Evolutionary conservation across 2,888 invertebrate genomes (phyloP).

Genomic region (Ochlodes sylvanus): DNA sequence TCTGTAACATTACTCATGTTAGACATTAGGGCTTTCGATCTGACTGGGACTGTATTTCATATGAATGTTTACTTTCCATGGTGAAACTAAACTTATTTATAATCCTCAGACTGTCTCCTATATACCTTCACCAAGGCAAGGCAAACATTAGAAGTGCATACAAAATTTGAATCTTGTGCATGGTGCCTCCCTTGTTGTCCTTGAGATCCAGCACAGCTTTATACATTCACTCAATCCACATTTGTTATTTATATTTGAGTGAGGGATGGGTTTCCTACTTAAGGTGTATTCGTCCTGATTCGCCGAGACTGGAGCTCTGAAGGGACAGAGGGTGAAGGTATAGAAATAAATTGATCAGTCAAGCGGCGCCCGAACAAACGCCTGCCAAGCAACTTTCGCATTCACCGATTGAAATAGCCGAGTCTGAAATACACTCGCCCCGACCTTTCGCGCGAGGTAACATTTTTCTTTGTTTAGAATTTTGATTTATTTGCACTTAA

Average conservation of each 20-base stretch:
- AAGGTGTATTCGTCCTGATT: background rate
- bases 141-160: too few species aligned
- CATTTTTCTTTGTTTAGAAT: background rate
- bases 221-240: too few species aligned
- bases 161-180: too few species aligned
- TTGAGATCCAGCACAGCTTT: too few species aligned
- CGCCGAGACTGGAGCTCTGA: background rate
- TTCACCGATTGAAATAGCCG: background rate
- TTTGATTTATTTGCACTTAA: background rate
- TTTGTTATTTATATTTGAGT: background rate
- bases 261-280: background rate
- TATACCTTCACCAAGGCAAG: too few species aligned
- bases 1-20: too few species aligned
- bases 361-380: background rate
- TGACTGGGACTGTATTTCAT: too few species aligned
- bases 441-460: slow-evolving; percentile 8
- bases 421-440: background rate
- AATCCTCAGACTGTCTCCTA: too few species aligned
- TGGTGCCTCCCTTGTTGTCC: too few species aligned
- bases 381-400: slow-evolving; percentile 14
- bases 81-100: too few species aligned
- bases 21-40: too few species aligned
- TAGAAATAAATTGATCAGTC: background rate
- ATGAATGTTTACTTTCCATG: too few species aligned
- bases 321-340: background rate